These are phyloP conservation scores for Meda fulgida DNA, from an alignment of 2,797 vertebrate genomes.

Conservation along the genomic window DNA sequence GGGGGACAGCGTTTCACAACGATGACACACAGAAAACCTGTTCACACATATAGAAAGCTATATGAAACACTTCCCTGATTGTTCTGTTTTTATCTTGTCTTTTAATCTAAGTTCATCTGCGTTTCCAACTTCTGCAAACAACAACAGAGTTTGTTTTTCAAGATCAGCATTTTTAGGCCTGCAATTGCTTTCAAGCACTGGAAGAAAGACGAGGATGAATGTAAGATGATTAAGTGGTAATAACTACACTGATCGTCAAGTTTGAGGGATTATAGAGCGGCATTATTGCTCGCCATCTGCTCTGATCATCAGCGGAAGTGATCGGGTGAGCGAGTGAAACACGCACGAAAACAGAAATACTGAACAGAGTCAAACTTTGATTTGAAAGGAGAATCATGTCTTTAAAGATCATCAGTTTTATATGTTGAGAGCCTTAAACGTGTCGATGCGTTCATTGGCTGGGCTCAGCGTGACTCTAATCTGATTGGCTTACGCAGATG, in stretches of 20 bases:
- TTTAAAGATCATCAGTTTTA: neutral
- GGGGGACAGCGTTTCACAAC: neutral
- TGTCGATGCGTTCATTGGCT: too few species aligned
- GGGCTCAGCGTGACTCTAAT: constrained; percentile 63
- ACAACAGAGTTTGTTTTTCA: neutral
- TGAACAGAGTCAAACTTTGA: neutral
- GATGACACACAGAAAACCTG: neutral
- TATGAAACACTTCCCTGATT: neutral
- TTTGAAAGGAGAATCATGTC: neutral
- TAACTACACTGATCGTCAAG: constrained; percentile 38
- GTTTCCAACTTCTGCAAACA: neutral
- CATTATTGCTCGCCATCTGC: constrained; percentile 44
- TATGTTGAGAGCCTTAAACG: neutral
- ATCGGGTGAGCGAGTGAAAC: neutral
- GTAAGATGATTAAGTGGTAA: constrained; percentile 30
- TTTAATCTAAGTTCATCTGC: neutral
- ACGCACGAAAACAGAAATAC: neutral
- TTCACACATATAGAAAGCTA: neutral
- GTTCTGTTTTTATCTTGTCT: neutral
- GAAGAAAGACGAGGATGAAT: constrained; percentile 16
- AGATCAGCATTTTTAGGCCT: neutral
- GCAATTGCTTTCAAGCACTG: constrained; percentile 1
- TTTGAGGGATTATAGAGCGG: constrained; percentile 31
- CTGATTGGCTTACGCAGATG: constrained; percentile 71
- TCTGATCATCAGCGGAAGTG: neutral